phyloP scores from a whole-genome alignment of 2,888 invertebrate genomes.

The Diarsia mendica region DNA sequence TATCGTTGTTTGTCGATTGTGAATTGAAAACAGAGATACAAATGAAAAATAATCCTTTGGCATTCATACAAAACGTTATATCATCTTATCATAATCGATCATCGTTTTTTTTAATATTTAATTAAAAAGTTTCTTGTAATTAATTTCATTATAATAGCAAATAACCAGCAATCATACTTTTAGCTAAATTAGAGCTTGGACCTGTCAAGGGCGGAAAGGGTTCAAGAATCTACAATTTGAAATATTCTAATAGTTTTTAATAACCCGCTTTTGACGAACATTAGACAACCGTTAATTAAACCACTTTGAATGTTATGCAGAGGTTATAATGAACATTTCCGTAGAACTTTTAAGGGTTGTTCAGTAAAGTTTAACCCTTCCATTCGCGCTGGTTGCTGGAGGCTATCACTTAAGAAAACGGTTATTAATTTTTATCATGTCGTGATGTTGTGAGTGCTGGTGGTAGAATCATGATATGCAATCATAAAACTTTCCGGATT shows the following conservation, averaged over 20 bases:
- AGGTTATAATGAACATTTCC: conserved; percentile 66
- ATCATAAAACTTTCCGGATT: conserved; percentile 53
- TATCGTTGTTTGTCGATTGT: conserved; percentile 87
- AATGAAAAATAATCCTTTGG: conserved; percentile 71
- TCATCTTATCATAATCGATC: conserved; percentile 49
- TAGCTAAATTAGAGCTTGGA: conserved; percentile 83
- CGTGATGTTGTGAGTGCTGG: conserved; percentile 59
- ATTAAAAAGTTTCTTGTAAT: conserved; percentile 65
- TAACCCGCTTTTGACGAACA: conserved; percentile 83
- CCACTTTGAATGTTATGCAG: conserved; percentile 68
- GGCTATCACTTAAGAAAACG: conserved; percentile 57
- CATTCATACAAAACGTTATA: conserved; percentile 45
- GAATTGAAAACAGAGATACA: conserved; percentile 80
- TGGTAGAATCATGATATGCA: conserved; percentile 53
- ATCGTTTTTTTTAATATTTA: conserved; percentile 38
- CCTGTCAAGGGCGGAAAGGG: conserved; percentile 77
- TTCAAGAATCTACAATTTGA: conserved; percentile 78
- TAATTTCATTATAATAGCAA: conserved; percentile 73
- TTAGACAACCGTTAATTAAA: conserved; percentile 88
- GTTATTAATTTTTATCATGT: conserved; percentile 60
- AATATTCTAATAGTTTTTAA: conserved; percentile 88
- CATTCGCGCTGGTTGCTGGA: conserved; percentile 42
- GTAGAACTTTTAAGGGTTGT: conserved; percentile 61
- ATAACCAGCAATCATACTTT: conserved; percentile 84
- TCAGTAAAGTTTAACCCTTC: conserved; percentile 51